Base-by-base conservation (phyloP, 2,797 vertebrate species). In the Falco novaeseelandiae region DNA sequence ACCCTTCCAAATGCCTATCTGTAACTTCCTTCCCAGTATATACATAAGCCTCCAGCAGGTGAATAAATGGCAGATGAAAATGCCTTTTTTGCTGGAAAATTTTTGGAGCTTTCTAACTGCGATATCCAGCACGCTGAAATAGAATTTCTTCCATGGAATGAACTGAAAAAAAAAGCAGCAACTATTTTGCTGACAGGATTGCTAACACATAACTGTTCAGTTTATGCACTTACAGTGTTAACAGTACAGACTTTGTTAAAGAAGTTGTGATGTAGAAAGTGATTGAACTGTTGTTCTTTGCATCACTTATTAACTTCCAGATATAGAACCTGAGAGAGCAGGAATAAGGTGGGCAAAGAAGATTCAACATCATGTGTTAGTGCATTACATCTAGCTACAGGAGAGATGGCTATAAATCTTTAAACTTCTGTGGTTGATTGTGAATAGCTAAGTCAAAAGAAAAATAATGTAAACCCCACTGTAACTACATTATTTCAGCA, bases 131-230 rank as follows among this genome's bases (percentile, higher is more conserved):
- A 52, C 38, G 34, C 55, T 54, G 52, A 83, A 87, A 84, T 16
- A 97, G 86, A 85, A 57, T 90, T 62, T 93, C 82, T 95, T 79
- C 62, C 58, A n/a, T 26, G 38, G 77, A 93, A 89, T 36, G 49
- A 91, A 55, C 81, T 89, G 89, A 87, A 52, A 20, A 49, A 54
- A 58, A 74, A 94, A 87, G 46, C 65, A 92, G 58, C 78, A 96
- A 54, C 9, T 38, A 17, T 55, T 86, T 82, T 65, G 46, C 42
- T 46, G 23, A 10, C 34, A 83, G 51, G 19, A 58, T 63, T 1
- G 6, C 15, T 30, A 62, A 34, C 66, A 71, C 10, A 6, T 14
- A 32, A 38, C 20, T 42, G 20, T 52, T 62, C 42, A 54, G 15
- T 30, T 66, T 61, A 61, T 36, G 23, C 7, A 23, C 23, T 80